Evolutionary conservation across 1,140 invertebrate genomes (phyloP).

Genomic region (Danaus melanippus): DNA sequence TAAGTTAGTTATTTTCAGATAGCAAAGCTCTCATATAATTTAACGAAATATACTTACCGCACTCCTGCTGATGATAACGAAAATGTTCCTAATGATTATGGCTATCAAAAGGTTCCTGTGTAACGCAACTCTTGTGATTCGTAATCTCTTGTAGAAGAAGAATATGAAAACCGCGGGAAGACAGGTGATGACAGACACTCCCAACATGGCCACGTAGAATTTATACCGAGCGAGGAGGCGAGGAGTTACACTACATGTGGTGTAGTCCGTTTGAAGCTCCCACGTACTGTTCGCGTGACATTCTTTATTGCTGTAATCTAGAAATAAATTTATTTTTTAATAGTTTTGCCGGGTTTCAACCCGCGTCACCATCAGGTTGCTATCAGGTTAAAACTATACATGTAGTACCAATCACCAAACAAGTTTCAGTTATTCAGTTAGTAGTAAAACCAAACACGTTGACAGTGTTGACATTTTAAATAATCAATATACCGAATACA

Average conservation of each 20-base stretch:
- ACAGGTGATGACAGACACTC: slow-evolving; percentile 59
- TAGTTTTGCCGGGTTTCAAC: no score
- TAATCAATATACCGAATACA: no score
- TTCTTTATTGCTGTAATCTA: slow-evolving; percentile 68
- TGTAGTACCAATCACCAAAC: no score
- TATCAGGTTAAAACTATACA: no score
- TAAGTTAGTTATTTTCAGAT: no score
- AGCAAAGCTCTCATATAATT: no score
- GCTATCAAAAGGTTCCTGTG: slow-evolving; percentile 73
- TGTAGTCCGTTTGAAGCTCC: slow-evolving; percentile 71
- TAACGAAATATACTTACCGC: slow-evolving; percentile 37
- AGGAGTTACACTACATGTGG: slow-evolving; percentile 68
- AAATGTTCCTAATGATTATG: slow-evolving; percentile 69
- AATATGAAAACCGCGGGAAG: slow-evolving; percentile 73
- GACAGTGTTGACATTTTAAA: no score
- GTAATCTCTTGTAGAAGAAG: slow-evolving; percentile 64
- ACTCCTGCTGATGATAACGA: slow-evolving; percentile 71
- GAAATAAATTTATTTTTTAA: slow-evolving; percentile 1
- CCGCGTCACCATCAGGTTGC: no score
- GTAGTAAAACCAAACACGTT: no score
- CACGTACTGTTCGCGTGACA: slow-evolving; percentile 67
- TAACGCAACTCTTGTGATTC: slow-evolving; percentile 66
- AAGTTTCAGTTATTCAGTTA: no score
- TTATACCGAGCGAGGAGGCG: slow-evolving; percentile 61
- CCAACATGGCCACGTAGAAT: slow-evolving; percentile 65